Percentiles rank a stretch among this genome's conserved stretches.
These are phyloP conservation scores for Pygoscelis antarcticus DNA, from an alignment of 2,113 vertebrate genomes.

Conservation along the genomic window DNA sequence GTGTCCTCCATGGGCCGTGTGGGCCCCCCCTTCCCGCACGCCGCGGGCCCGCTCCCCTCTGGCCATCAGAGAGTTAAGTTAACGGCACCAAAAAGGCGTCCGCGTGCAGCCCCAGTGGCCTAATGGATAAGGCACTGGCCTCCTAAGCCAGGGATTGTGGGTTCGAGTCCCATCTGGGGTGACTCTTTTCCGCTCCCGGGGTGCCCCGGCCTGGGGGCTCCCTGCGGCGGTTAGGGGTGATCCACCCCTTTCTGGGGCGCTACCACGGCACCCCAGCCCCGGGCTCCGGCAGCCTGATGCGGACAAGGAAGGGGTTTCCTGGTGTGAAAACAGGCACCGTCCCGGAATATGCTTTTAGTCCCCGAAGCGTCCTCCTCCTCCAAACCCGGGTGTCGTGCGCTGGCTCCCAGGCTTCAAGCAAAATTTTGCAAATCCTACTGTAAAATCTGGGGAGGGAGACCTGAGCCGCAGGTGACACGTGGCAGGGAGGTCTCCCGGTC, in stretches of 20 bases:
- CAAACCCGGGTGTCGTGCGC: accelerated
- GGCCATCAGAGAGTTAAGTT: constrained; percentile 16
- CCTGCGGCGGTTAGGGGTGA: accelerated
- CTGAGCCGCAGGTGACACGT: accelerated
- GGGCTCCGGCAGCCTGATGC: too few relatives aligned
- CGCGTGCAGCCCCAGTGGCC: constrained; percentile 54
- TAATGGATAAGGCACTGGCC: constrained; percentile 77
- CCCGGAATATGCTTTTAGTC: accelerated
- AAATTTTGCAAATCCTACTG: accelerated
- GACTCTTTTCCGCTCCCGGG: not conserved
- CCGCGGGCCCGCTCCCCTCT: accelerated
- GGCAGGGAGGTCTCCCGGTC: not conserved
- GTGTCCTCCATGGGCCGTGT: accelerated
- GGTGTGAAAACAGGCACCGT: accelerated
- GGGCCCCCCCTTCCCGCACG: accelerated
- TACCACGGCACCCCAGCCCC: too few relatives aligned
- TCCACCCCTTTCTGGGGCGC: too few relatives aligned
- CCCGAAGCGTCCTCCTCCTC: accelerated
- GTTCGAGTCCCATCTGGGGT: constrained; percentile 82
- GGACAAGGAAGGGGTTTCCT: accelerated
- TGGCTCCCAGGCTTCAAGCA: accelerated
- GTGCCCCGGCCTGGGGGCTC: accelerated
- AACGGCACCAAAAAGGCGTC: accelerated
- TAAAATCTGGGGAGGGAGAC: too few relatives aligned
- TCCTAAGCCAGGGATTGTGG: constrained; percentile 82